Evolutionary conservation across 2,888 invertebrate species (phyloP).

Genomic region (Lycia hirtaria): DNA sequence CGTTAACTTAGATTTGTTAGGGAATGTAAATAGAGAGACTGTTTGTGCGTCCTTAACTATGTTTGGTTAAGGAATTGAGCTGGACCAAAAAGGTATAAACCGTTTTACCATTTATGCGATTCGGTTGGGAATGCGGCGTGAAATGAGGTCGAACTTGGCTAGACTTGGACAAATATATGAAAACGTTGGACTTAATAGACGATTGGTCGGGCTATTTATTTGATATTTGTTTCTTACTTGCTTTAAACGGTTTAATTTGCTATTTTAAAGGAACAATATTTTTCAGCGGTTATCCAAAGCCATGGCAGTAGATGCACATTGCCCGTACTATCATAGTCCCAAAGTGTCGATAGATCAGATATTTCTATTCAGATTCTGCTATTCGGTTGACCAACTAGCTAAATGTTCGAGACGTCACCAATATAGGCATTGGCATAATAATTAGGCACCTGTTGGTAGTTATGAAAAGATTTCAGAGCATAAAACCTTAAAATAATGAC

Average conservation of each 20-base stretch:
- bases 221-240: not conserved
- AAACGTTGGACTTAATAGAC: slow-evolving; percentile 3
- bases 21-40: slow-evolving; percentile 64
- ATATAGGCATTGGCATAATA: no score
- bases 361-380: no score
- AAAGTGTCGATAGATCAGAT: no score
- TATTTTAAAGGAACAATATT: no score
- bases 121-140: slow-evolving; percentile 39
- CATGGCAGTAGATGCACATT: no score
- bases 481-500: no score
- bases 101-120: slow-evolving; percentile 30
- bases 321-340: no score
- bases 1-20: slow-evolving; percentile 68
- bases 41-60: slow-evolving; percentile 70
- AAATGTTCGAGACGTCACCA: no score
- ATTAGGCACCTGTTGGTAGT: no score
- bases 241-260: not conserved
- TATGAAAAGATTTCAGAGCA: no score
- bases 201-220: not conserved
- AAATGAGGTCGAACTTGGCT: slow-evolving; percentile 13
- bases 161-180: slow-evolving; percentile 17
- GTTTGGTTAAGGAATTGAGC: slow-evolving; percentile 66
- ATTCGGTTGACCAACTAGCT: no score
- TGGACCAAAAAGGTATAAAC: slow-evolving; percentile 49
- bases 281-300: no score